phyloP scores from a whole-genome alignment of 2,113 vertebrate species.

The Cnemophilus loriae region DNA sequence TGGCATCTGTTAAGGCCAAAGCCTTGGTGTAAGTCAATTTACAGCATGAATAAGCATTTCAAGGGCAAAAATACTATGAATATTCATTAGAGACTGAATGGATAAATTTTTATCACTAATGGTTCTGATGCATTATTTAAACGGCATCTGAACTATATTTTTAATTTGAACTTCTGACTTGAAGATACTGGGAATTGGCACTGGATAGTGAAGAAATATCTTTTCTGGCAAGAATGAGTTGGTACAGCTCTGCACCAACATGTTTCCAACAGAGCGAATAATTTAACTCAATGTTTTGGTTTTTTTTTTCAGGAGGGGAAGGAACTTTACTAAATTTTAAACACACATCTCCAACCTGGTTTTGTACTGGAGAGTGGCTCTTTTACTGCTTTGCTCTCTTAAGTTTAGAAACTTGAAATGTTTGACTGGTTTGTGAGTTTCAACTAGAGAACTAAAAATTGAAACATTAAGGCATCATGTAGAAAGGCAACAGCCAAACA shows the following conservation, averaged over 20 bases:
- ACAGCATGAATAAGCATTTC: not conserved
- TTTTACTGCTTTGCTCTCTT: not conserved
- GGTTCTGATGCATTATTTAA: not conserved
- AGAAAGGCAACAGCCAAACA: not conserved
- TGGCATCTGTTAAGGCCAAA: not conserved
- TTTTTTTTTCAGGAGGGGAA: not conserved
- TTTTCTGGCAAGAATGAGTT: not conserved
- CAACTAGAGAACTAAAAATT: not conserved
- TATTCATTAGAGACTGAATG: not conserved
- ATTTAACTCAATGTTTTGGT: not conserved
- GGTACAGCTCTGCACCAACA: not conserved
- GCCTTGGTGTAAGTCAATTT: not conserved
- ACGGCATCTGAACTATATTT: not conserved
- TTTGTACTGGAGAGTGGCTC: not conserved
- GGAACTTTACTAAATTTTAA: not conserved
- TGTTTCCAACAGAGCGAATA: not conserved
- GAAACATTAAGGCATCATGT: not conserved
- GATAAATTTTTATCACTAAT: not conserved
- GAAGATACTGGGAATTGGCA: not conserved
- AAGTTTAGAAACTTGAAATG: not conserved
- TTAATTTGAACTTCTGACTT: not conserved
- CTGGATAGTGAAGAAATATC: not conserved
- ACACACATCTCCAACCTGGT: not conserved
- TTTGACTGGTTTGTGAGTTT: not conserved
- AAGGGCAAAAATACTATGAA: not conserved